These are phyloP conservation scores for Drosophila nannoptera DNA, from an alignment of 1,140 invertebrate genomes.

Conservation along the genomic window DNA sequence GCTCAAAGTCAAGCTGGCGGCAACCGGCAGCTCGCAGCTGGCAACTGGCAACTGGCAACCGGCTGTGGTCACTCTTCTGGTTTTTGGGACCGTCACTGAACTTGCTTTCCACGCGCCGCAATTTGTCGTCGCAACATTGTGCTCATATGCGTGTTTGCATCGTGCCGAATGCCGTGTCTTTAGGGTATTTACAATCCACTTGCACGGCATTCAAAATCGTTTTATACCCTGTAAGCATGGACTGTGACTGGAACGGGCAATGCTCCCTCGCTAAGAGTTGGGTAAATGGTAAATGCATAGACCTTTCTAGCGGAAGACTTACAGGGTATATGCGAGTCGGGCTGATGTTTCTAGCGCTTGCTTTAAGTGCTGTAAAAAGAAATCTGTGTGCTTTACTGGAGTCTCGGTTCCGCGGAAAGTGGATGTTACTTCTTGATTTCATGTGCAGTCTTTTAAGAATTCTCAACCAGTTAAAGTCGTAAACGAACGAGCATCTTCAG, in stretches of 20 bases:
- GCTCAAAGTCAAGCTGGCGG: not conserved
- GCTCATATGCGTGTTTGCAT: slow-evolving; percentile 9
- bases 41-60: not conserved
- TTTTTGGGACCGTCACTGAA: slow-evolving; percentile 22
- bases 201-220: not conserved
- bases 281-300: not conserved
- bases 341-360: not conserved
- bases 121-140: slow-evolving; percentile 17
- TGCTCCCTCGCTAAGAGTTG: not conserved
- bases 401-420: not conserved
- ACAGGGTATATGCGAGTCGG: not conserved
- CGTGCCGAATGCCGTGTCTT: slow-evolving; percentile 9
- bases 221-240: not conserved
- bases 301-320: too few relatives aligned
- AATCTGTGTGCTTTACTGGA: not conserved
- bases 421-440: not conserved
- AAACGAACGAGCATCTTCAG: too few relatives aligned
- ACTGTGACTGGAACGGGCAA: too few relatives aligned
- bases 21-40: too few relatives aligned
- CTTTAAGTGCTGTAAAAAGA: not conserved
- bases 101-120: slow-evolving; percentile 31
- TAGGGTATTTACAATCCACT: slow-evolving; percentile 9
- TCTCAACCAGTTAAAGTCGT: not conserved
- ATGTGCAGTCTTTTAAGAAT: not conserved
- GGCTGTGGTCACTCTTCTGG: not conserved